Conservation (phyloP, 1,140 invertebrate genomes). For the Megathymus violae region DNA sequence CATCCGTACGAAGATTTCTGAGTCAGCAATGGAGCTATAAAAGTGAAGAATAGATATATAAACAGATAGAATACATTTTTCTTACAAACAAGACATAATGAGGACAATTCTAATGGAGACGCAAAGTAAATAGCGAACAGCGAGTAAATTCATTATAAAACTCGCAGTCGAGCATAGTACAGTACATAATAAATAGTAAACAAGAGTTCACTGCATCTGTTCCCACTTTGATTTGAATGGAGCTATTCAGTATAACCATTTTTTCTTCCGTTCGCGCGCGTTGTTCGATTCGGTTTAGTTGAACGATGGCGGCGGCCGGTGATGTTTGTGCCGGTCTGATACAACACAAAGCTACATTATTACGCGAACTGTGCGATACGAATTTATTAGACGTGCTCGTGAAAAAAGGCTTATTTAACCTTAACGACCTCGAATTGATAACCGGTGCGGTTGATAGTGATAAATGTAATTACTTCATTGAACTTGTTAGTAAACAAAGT, state of each 20-base stretch:
- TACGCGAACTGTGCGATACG: conserved; percentile 78
- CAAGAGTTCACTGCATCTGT: conserved; percentile 62
- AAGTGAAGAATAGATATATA: too few relatives aligned
- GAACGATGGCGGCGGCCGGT: conserved; percentile 73
- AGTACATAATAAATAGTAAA: conserved; percentile 19
- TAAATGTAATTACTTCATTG: conserved; percentile 81
- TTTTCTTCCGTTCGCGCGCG: conserved; percentile 50
- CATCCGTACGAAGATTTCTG: too few relatives aligned
- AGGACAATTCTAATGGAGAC: too few relatives aligned
- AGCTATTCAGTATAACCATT: conserved; percentile 59
- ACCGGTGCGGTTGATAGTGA: conserved; percentile 74
- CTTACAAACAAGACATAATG: too few relatives aligned
- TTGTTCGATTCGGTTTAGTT: conserved; percentile 58
- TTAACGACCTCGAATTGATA: conserved; percentile 77
- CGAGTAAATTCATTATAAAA: too few relatives aligned
- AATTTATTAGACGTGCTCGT: conserved; percentile 79
- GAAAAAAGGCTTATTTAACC: conserved; percentile 76
- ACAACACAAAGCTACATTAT: conserved; percentile 73
- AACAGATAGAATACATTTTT: too few relatives aligned
- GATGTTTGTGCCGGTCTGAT: conserved; percentile 77
- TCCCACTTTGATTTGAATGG: conserved; percentile 71
- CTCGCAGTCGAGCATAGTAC: too few relatives aligned
- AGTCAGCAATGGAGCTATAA: too few relatives aligned
- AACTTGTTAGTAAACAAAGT: conserved; percentile 82
- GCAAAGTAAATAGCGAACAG: too few relatives aligned